Conservation (phyloP, 2,797 vertebrate species). For the Hypotaenidia philippensis region DNA sequence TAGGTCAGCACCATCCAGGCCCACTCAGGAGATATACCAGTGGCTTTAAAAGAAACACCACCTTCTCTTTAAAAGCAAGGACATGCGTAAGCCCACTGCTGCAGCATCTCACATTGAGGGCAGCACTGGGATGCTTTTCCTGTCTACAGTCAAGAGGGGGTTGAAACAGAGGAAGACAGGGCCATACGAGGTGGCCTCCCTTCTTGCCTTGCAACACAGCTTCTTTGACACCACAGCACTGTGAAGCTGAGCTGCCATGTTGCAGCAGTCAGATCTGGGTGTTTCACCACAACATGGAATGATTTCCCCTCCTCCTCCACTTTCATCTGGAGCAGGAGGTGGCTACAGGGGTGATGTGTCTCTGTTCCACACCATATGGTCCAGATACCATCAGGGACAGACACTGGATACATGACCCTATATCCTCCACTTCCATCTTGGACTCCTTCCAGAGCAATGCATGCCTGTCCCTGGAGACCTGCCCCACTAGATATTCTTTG, state of each 20-base stretch:
- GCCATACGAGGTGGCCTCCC: background rate
- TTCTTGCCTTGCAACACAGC: background rate
- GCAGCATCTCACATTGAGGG: background rate
- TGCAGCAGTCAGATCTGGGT: background rate
- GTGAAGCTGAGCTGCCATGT: background rate
- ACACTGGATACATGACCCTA: background rate
- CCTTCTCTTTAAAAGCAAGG: background rate
- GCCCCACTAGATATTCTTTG: background rate
- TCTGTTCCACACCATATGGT: background rate
- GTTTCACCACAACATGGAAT: accelerated
- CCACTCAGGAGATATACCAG: background rate
- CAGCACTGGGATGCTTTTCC: background rate
- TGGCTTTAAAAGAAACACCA: background rate
- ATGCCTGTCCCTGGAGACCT: background rate
- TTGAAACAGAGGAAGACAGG: background rate
- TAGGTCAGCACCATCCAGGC: background rate
- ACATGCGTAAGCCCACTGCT: background rate
- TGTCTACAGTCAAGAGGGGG: background rate
- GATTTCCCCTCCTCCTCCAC: background rate
- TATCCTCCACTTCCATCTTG: background rate
- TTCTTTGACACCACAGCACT: background rate
- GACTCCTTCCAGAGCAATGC: background rate
- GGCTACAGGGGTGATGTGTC: background rate
- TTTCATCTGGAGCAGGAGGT: background rate
- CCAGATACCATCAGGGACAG: background rate